These are phyloP conservation scores for Holotrichia oblita DNA, from an alignment of 1,140 invertebrate species.

Conservation along the genomic window DNA sequence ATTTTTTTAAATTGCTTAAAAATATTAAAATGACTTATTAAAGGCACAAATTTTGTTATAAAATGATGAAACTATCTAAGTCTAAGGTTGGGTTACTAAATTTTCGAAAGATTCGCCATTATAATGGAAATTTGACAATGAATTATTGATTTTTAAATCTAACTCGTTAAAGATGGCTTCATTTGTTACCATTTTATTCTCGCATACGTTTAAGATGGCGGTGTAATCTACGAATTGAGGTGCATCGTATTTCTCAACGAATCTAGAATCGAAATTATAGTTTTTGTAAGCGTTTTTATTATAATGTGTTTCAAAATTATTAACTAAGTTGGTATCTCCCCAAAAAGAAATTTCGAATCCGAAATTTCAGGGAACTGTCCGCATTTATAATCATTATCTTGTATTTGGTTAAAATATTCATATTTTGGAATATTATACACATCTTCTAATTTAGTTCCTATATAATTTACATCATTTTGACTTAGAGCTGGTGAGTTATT, in stretches of 20 bases:
- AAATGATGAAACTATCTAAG: conserved; percentile 7
- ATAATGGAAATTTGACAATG: conserved; percentile 47
- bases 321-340: conserved; percentile 27
- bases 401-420: conserved; percentile 45
- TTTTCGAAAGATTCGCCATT: conserved; percentile 48
- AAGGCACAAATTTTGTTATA: conserved; percentile 24
- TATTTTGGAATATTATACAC: conserved; percentile 32
- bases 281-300: conserved; percentile 47
- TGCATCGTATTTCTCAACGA: conserved; percentile 53
- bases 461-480: conserved; percentile 40
- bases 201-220: conserved; percentile 52
- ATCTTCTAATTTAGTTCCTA: conserved; percentile 35
- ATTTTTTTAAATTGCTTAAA: neutral
- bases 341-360: conserved; percentile 47
- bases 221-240: conserved; percentile 54
- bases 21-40: neutral
- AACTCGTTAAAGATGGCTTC: conserved; percentile 52
- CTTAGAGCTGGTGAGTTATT: conserved; percentile 31
- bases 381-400: conserved; percentile 45
- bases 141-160: conserved; percentile 53
- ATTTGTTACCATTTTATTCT: conserved; percentile 50
- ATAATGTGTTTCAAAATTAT: conserved; percentile 35
- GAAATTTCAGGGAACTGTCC: conserved; percentile 42
- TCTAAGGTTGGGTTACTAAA: conserved; percentile 46
- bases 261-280: conserved; percentile 47